Evolutionary conservation across 2,888 invertebrate species (phyloP).

Genomic region (Perizoma affinitatum): DNA sequence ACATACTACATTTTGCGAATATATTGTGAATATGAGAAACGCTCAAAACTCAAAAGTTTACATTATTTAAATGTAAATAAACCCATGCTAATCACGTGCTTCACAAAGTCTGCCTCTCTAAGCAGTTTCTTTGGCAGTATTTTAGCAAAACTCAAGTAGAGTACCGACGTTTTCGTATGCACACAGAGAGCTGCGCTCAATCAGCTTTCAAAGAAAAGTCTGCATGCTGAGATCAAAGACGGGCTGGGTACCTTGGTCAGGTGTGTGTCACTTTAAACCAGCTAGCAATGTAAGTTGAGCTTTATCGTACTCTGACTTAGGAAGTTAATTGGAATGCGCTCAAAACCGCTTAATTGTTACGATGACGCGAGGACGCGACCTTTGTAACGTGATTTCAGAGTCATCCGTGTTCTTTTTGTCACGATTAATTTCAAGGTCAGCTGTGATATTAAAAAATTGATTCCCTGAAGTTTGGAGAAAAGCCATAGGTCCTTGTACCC

Average conservation of each 20-base stretch:
- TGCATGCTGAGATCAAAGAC: constrained; percentile 70
- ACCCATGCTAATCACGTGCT: constrained; percentile 4
- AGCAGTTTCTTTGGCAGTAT: constrained; percentile 61
- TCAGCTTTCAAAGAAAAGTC: constrained; percentile 77
- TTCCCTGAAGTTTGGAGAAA: too few relatives aligned
- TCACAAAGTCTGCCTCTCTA: constrained; percentile 48
- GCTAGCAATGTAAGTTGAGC: neutral
- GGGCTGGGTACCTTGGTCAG: constrained; percentile 31
- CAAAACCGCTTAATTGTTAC: too few relatives aligned
- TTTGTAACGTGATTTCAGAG: too few relatives aligned
- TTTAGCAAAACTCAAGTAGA: constrained; percentile 57
- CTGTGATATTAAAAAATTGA: too few relatives aligned
- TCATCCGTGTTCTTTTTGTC: too few relatives aligned
- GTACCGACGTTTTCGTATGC: constrained; percentile 74
- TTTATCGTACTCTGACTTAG: neutral
- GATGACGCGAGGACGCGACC: too few relatives aligned
- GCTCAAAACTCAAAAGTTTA: too few relatives aligned
- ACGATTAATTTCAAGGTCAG: too few relatives aligned
- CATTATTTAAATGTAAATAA: neutral
- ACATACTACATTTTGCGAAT: neutral
- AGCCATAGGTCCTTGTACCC: too few relatives aligned
- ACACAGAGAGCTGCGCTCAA: constrained; percentile 77
- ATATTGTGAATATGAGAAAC: neutral
- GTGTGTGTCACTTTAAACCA: constrained; percentile 10
- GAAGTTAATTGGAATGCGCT: too few relatives aligned